phyloP scores from a whole-genome alignment of 2,113 vertebrate species.

The Oreochromis niloticus region DNA sequence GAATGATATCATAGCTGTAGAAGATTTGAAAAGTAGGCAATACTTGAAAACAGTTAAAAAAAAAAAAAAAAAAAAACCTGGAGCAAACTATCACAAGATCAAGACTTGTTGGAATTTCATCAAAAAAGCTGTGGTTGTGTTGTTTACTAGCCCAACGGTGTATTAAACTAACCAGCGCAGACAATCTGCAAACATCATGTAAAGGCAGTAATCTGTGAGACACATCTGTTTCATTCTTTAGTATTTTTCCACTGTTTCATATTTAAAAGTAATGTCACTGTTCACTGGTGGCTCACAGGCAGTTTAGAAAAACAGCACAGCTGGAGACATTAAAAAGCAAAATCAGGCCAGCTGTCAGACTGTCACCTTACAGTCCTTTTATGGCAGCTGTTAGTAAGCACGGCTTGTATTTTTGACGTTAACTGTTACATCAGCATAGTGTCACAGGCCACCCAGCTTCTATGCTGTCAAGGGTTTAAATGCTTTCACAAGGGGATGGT shows the following conservation, averaged over 20 bases:
- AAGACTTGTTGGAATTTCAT: not conserved
- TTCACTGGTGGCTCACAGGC: not conserved
- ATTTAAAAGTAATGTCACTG: not conserved
- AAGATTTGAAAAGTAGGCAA: not conserved
- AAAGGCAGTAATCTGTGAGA: not conserved
- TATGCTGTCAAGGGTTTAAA: not conserved
- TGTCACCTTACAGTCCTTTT: not conserved
- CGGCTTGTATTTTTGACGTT: not conserved
- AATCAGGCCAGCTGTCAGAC: slow-evolving; percentile 26
- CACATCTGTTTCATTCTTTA: slow-evolving; percentile 17
- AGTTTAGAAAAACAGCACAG: not conserved
- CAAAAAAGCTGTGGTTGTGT: not conserved
- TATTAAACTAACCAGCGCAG: not conserved
- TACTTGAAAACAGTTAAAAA: not conserved
- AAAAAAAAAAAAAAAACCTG: not conserved
- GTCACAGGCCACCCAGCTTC: not conserved
- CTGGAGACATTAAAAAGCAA: slow-evolving; percentile 11
- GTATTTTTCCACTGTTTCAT: not conserved
- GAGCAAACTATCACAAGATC: not conserved
- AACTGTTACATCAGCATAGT: not conserved
- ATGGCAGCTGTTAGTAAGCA: not conserved
- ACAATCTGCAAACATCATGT: not conserved
- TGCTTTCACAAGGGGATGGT: not conserved
- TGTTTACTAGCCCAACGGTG: not conserved
- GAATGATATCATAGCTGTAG: not conserved